phyloP scores from a whole-genome alignment of 2,797 vertebrate genomes.

The Hapalemur alaotrensis region DNA sequence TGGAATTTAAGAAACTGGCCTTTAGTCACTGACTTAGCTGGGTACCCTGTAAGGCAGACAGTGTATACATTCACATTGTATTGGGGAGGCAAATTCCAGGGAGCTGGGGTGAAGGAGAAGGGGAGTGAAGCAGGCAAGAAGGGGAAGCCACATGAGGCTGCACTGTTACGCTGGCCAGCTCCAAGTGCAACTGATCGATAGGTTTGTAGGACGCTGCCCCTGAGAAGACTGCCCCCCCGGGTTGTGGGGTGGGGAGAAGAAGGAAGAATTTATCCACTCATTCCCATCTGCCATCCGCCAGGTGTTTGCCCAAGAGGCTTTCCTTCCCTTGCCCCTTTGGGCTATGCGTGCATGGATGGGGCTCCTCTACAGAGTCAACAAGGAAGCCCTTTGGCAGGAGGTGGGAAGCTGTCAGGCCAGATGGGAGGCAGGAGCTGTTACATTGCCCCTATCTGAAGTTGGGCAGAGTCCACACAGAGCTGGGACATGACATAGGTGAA shows the following conservation, averaged over 20 bases:
- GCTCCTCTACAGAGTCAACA: neutral
- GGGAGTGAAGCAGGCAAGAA: neutral
- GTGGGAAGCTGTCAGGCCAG: neutral
- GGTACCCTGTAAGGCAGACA: neutral
- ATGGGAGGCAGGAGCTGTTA: neutral
- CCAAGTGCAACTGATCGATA: neutral
- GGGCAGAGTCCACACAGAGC: neutral
- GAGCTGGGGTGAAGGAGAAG: neutral
- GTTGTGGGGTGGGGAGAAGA: neutral
- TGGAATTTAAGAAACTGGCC: neutral
- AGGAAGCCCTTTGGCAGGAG: neutral
- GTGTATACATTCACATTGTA: neutral
- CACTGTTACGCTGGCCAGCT: rapidly evolving
- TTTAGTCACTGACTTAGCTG: neutral
- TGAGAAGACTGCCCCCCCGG: neutral
- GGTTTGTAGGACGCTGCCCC: neutral
- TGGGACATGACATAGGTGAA: rapidly evolving
- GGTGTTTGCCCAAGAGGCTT: neutral
- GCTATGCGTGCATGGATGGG: rapidly evolving
- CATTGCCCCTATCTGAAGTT: neutral
- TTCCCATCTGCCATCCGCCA: neutral
- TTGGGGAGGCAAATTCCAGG: neutral
- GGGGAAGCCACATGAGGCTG: rapidly evolving
- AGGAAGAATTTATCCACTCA: too few relatives aligned
- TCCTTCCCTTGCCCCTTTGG: neutral